Evolutionary conservation across 2,797 vertebrate genomes (phyloP), one percentile per base, ranked within the genome.

Genomic region (Thalassophryne amazonica): DNA sequence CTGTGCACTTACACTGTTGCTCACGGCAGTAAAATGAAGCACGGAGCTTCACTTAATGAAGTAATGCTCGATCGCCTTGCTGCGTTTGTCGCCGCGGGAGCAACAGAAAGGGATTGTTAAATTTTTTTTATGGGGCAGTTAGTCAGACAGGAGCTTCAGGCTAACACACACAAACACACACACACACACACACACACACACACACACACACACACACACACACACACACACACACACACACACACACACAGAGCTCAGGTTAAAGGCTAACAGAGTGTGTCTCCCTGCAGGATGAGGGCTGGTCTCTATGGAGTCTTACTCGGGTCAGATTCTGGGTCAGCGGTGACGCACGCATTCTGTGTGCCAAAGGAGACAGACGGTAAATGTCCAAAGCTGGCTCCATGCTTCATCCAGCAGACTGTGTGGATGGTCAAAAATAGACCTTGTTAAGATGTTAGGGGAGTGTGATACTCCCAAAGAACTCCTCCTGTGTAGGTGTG

Each of bases 111-210:
- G 41, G 13, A 22, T 51, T 45, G 8, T 79, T 65, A 71, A 63
- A 7, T 0, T 57, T 81, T 83, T 64, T 81, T 83, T 64, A 79
- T 50, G 30, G 60, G 35, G 29, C 21, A 13, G 72, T 66, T 18
- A 68, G 60, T 73, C 68, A 75, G 65, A 77, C 68, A 55, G 50
- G 18, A 58, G 67, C 77, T 69, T 18, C 42, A 57, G 63, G 68
- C 54, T 27, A 35, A 20, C n/a, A n/a, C n/a, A n/a, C n/a, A 5
- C 6, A 0, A 15, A 52, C 41, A 48, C 46, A 72, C 46, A 39
- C 52, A 57, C 31, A 42, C 30, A 36, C 47, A 45, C 56, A 60
- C 42, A 27, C 6, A 43, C 43, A 54, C 32, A 34, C 36, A 48
- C 7, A 37, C 31, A 41, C 45, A 41, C 13, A 36, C 24, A 15